Evolutionary conservation across 2,888 invertebrate genomes (phyloP).

Genomic region (Ophraella communa): DNA sequence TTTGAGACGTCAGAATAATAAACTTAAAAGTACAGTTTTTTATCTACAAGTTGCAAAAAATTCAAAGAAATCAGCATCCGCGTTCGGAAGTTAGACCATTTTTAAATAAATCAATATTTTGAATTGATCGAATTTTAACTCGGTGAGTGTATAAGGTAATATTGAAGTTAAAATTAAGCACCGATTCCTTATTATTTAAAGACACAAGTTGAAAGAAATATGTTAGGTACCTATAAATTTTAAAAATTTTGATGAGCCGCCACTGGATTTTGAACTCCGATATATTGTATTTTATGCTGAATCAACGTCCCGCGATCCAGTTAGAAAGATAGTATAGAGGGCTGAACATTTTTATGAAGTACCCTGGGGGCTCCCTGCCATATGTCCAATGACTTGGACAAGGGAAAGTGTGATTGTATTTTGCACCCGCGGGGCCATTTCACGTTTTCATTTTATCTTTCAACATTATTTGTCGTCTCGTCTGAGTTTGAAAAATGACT

Average conservation of each 20-base stretch:
- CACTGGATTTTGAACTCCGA: not conserved
- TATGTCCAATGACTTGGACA: constrained; percentile 20
- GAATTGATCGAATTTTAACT: no score
- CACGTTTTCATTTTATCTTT: constrained; percentile 11
- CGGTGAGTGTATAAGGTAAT: no score
- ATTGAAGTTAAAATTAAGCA: no score
- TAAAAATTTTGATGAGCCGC: not conserved
- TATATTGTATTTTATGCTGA: constrained; percentile 4
- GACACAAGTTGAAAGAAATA: not conserved
- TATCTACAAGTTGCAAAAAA: no score
- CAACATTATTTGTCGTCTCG: constrained; percentile 14
- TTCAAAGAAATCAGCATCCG: no score
- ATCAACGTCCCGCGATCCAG: constrained; percentile 3
- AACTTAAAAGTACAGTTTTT: no score
- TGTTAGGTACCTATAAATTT: not conserved
- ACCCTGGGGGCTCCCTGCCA: constrained; percentile 7
- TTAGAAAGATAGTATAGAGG: constrained; percentile 5
- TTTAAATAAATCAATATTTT: no score
- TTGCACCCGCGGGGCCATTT: constrained; percentile 5
- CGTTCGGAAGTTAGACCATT: no score
- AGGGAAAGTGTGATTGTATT: constrained; percentile 22
- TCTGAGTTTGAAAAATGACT: not conserved
- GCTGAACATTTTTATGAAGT: constrained; percentile 13
- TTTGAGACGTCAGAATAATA: no score
- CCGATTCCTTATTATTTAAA: no score